Base-by-base conservation (phyloP, 2,113 vertebrate genomes). In the Oryzias melastigma region DNA sequence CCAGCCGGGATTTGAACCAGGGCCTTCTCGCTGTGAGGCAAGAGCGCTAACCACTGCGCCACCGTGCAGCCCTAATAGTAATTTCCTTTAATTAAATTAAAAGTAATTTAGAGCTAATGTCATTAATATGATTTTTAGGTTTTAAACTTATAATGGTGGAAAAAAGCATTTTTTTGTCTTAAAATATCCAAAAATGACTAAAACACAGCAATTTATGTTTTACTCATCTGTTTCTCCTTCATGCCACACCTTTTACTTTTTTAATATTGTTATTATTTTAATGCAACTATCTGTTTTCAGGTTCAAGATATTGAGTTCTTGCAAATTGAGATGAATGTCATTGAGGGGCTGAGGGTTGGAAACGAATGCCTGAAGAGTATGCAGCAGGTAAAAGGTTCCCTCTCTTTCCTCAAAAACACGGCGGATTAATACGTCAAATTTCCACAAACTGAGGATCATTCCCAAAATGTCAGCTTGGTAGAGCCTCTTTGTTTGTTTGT, bases 261-360 rank as follows among this genome's bases (percentile, higher is more conserved):
- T 19, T 46, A 20, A 45, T 17, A 14, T 14, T 12, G 57, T 47
- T 2, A 8, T 59, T 52, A 3, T 27, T 44, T 15, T 3, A 17
- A 19, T 53, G 4, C 13, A 46, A 13, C 20, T 73, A 13, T 62
- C 20, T 52, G 24, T n/a, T 63, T 45, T 16, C 89, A 98, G 95
- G 95, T 98, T 22, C 95, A 97, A 85, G 94, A 95, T 52, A 94
- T 98, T 35, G 96, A 98, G 68, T 98, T 97, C 91, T 88, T 93
- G 35, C 95, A 97, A 88, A 96, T 98, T 17, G 95, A 98, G 75
- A 91, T 95, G 92, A 94, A 95, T 87, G 95, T 98, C 62, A 85
- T 97, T 0, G 95, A 98, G 65, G 95, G 95, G 0, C 90, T 98
- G 25, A 94, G 94, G 70, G 71, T 94, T 14, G 96, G 96, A 58